Evolutionary conservation across 2,113 vertebrate species (phyloP), one percentile per base, ranked within the genome.

Genomic region (Sialia sialis): DNA sequence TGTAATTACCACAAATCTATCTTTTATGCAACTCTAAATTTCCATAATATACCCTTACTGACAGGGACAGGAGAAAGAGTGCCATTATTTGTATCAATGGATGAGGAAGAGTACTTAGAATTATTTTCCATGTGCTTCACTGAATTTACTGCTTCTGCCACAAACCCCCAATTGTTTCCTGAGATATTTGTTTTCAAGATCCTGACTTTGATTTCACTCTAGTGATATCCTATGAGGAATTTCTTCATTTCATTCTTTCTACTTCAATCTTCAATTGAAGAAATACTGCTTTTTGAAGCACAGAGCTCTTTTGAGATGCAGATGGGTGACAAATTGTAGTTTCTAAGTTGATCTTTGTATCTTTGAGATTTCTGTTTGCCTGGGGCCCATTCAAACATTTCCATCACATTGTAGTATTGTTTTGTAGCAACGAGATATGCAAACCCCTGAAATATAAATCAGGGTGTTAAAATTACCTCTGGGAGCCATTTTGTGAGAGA

Each of bases 171-270:
- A 25, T 96, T 95, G 93, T 95, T 97, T 97, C 62, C 73, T 86
- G 58, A 80, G 88, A 26, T 94, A 96, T 97, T 97, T 97, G 84
- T 94, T 76, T 87, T 76, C 72, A 58, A 74, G 92, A 81, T 56
- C 51, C 48, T 94, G 91, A 92, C 93, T 97, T 96, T 95, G 77
- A 96, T 95, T 97, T 97, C 94, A 87, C 84, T 94, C 75, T 68
- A 77, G 60, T 94, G 95, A 84, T 96, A 94, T 52, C 79, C 92
- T 93, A 59, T 96, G 76, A 95, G 69, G 76, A 94, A 97, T 95
- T 74, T 95, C 87, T 95, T 98, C 83, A 96, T 95, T 97, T 98
- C 97, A 93, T 94, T 95, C 81, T 90, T 96, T 96, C 92, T 81
- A 38, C 95, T 97, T 97, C 97, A 97, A 64, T 94, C 79, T 85